Conservation (phyloP, 2,888 invertebrate species). For the Tanytarsus gracilentus region DNA sequence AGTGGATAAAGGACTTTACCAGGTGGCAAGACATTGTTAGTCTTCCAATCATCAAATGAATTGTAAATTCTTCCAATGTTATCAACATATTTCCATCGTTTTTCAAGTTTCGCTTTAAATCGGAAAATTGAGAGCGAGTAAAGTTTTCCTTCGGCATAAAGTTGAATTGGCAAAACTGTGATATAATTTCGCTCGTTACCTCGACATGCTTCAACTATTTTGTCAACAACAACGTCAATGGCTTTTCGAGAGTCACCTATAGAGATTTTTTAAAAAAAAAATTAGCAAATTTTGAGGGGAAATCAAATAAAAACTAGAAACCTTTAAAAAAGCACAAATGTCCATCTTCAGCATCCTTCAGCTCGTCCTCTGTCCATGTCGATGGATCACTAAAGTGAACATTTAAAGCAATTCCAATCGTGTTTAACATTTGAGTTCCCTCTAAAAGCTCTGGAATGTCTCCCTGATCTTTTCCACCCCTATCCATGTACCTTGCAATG, state of each 20-base stretch:
- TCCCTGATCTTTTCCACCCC: slow-evolving; percentile 19
- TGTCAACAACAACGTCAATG: slow-evolving; percentile 16
- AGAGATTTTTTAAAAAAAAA: too few relatives aligned
- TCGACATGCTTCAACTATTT: slow-evolving; percentile 16
- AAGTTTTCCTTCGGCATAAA: slow-evolving; percentile 17
- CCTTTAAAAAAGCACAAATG: slow-evolving; percentile 24
- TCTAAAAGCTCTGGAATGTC: slow-evolving; percentile 19
- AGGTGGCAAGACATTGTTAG: slow-evolving; percentile 14
- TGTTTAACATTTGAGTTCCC: slow-evolving; percentile 18
- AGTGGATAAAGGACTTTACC: slow-evolving; percentile 24
- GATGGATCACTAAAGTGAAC: slow-evolving; percentile 25
- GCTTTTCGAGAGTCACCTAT: slow-evolving; percentile 18
- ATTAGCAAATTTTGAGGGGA: too few relatives aligned
- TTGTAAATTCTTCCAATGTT: slow-evolving; percentile 10
- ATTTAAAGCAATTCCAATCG: slow-evolving; percentile 23
- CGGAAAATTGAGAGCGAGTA: slow-evolving; percentile 20
- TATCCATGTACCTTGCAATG: slow-evolving; percentile 18
- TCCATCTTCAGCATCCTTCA: slow-evolving; percentile 18
- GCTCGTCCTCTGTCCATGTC: slow-evolving; percentile 25
- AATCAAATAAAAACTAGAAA: too few relatives aligned
- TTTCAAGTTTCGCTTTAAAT: not conserved
- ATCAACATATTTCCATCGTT: slow-evolving; percentile 18
- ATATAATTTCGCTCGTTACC: slow-evolving; percentile 5
- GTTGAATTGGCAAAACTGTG: slow-evolving; percentile 24
- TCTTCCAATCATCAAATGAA: slow-evolving; percentile 20